A percentile compares a stretch with the other conserved stretches of the same genome.
Conservation (phyloP, 2,888 invertebrate species). For the Anaspis maculata region DNA sequence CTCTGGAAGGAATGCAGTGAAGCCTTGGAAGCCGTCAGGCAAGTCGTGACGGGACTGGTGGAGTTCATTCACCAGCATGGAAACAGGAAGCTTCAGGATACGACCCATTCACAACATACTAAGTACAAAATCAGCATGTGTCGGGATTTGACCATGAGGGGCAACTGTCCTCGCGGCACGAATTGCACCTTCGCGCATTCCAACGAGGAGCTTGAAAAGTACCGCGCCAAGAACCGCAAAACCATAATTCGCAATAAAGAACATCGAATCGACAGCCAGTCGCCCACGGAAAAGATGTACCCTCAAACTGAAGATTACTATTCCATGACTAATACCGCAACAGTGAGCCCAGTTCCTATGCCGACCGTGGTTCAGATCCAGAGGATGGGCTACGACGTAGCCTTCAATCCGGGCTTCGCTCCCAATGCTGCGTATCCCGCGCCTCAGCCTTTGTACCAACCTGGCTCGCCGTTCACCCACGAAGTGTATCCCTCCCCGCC, state of each 20-base stretch:
- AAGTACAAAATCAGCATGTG: slow-evolving; percentile 90
- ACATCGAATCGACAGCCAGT: slow-evolving; percentile 33
- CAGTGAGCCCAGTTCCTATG: slow-evolving; percentile 30
- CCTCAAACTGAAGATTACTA: slow-evolving; percentile 35
- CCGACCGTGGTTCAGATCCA: slow-evolving; percentile 36
- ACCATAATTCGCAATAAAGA: slow-evolving; percentile 38
- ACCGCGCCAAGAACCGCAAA: slow-evolving; percentile 59
- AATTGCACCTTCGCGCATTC: slow-evolving; percentile 91
- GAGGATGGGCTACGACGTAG: slow-evolving; percentile 34
- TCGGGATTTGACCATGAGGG: slow-evolving; percentile 69
- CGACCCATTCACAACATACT: slow-evolving; percentile 51
- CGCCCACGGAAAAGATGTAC: slow-evolving; percentile 33
- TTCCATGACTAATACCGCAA: slow-evolving; percentile 25
- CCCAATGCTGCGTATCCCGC: slow-evolving; percentile 23
- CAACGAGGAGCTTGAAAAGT: slow-evolving; percentile 83
- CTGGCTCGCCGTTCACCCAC: slow-evolving; percentile 13
- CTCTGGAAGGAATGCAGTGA: slow-evolving; percentile 57
- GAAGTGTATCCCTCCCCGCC: slow-evolving; percentile 22
- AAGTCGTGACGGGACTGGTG: slow-evolving; percentile 68
- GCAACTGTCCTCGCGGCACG: slow-evolving; percentile 77
- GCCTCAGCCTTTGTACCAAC: slow-evolving; percentile 33
- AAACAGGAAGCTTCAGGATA: slow-evolving; percentile 54
- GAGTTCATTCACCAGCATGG: slow-evolving; percentile 71
- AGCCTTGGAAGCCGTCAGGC: slow-evolving; percentile 59
- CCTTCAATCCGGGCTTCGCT: slow-evolving; percentile 22